A percentile compares a stretch with the other conserved stretches of the same genome.
These are phyloP conservation scores for Ophonus ardosiacus DNA, from an alignment of 2,888 invertebrate species.

Conservation along the genomic window DNA sequence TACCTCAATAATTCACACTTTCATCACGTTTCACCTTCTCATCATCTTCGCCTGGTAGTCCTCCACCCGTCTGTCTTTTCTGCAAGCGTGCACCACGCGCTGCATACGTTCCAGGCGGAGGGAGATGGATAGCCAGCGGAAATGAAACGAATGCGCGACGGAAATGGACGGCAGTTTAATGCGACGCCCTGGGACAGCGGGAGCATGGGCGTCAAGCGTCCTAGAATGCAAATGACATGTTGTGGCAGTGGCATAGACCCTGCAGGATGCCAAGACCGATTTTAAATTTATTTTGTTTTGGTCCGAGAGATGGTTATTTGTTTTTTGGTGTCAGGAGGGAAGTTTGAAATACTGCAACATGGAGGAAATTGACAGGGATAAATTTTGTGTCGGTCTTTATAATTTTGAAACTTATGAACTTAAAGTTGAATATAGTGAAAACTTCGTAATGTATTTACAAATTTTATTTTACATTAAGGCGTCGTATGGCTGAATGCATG, in stretches of 20 bases:
- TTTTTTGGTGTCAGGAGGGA: constrained; percentile 3
- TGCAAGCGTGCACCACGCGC: neutral
- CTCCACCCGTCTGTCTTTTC: neutral
- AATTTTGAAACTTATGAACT: neutral
- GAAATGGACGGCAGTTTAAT: constrained; percentile 60
- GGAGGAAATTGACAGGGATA: constrained; percentile 1
- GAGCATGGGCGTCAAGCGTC: neutral
- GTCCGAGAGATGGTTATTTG: constrained; percentile 2
- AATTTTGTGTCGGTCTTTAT: constrained; percentile 1
- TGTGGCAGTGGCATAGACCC: constrained; percentile 11
- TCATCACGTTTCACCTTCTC: neutral
- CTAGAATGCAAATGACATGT: constrained; percentile 52
- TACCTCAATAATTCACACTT: constrained; percentile 16
- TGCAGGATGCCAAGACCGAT: constrained; percentile 5
- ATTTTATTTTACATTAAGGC: no score
- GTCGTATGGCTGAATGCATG: no score
- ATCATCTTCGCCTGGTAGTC: neutral
- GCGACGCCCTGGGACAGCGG: constrained; percentile 44
- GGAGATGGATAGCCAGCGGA: constrained; percentile 53
- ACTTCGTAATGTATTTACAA: no score
- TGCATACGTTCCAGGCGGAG: constrained; percentile 54
- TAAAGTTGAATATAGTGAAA: neutral
- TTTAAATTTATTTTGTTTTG: constrained; percentile 37
- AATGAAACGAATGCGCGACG: constrained; percentile 59
- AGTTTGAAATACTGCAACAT: constrained; percentile 4